These are phyloP conservation scores for Brienomyrus longianalis DNA, from an alignment of 2,113 vertebrate species.

Conservation along the genomic window DNA sequence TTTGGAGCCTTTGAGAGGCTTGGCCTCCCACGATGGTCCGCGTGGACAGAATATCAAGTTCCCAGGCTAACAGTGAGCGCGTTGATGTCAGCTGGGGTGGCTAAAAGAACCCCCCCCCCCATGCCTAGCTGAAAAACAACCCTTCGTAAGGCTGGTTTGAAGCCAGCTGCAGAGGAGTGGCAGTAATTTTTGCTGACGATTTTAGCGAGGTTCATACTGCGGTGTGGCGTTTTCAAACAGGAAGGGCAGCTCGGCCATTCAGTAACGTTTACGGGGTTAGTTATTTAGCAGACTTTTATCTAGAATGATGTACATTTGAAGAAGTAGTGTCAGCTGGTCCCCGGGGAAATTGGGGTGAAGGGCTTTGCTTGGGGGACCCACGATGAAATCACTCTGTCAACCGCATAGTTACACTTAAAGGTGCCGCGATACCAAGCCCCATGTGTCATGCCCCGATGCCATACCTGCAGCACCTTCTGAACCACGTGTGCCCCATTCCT, in stretches of 20 bases:
- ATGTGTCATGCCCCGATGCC: neutral
- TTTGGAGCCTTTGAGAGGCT: neutral
- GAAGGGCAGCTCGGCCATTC: neutral
- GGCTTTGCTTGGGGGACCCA: neutral
- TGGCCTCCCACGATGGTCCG: neutral
- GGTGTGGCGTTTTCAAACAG: neutral
- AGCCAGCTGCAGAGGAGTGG: neutral
- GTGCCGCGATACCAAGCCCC: neutral
- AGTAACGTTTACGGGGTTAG: neutral
- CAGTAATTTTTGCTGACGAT: neutral
- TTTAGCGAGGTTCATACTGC: neutral
- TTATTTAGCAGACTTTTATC: neutral
- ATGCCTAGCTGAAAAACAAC: neutral
- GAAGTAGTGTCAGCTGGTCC: neutral
- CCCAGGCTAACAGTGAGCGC: neutral
- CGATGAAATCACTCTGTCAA: neutral
- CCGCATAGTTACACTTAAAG: neutral
- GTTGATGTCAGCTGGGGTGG: neutral
- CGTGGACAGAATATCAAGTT: conserved; percentile 2
- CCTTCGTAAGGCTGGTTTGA: neutral
- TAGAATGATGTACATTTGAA: neutral
- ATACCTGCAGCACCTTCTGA: neutral
- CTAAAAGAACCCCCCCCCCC: neutral
- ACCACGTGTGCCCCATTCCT: too few relatives aligned
- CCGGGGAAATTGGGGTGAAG: neutral